Conservation (phyloP, 1,140 invertebrate genomes). For the Nilaparvata lugens region DNA sequence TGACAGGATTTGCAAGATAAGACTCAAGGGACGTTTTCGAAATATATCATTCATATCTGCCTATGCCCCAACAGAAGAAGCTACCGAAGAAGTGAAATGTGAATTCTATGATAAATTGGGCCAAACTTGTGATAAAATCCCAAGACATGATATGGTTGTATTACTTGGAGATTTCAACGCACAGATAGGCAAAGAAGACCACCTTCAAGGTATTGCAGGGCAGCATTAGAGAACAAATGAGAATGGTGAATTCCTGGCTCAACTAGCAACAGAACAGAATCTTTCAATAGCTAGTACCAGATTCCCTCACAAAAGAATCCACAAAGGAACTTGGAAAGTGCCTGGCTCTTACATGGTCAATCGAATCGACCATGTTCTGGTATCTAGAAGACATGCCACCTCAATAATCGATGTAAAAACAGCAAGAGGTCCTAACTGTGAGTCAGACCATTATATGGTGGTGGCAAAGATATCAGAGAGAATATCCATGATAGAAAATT, state of each 20-base stretch:
- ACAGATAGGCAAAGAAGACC: background rate
- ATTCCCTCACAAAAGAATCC: too few species aligned
- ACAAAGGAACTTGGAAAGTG: too few species aligned
- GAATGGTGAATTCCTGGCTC: background rate
- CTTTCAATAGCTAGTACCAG: too few species aligned
- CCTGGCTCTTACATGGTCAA: background rate
- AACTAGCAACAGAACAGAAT: background rate
- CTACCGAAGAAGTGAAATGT: background rate
- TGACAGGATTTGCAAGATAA: background rate
- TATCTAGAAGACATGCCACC: background rate
- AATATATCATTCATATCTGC: background rate
- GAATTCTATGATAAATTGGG: background rate
- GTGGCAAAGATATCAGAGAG: background rate
- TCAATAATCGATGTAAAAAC: background rate
- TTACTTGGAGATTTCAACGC: background rate
- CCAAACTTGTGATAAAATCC: background rate
- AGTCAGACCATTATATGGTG: too few species aligned
- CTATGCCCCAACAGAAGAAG: background rate
- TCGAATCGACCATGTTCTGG: too few species aligned
- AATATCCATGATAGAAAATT: background rate
- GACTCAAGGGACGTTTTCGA: background rate
- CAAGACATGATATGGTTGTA: background rate
- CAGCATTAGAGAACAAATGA: background rate
- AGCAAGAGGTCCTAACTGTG: too few species aligned
- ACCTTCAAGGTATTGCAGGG: background rate